These are phyloP conservation scores for Exephanes ischioxanthus DNA, from an alignment of 2,888 invertebrate species.

Conservation along the genomic window DNA sequence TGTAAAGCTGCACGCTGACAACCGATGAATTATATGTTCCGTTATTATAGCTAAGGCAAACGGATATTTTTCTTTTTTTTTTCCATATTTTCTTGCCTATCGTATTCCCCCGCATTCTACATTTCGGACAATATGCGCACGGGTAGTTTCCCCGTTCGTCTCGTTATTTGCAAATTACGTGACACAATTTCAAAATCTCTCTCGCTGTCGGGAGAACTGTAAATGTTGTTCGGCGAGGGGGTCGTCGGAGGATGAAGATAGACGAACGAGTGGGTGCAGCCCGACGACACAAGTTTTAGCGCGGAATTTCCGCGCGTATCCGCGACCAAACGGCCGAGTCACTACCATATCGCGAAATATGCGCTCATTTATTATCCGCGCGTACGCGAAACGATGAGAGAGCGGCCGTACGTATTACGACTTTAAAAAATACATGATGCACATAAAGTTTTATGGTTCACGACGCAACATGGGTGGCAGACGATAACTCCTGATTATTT, in stretches of 20 bases:
- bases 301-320: not conserved
- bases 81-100: not conserved
- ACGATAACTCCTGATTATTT: not conserved
- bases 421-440: not conserved
- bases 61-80: conserved; percentile 18
- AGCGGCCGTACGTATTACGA: not conserved
- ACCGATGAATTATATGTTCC: conserved; percentile 54
- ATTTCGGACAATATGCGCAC: not conserved
- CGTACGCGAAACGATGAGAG: not conserved
- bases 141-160: not conserved
- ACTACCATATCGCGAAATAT: not conserved
- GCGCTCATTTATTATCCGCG: not conserved
- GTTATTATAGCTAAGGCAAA: conserved; percentile 24
- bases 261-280: conserved; percentile 6
- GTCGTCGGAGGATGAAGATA: not conserved
- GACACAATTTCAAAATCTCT: conserved; percentile 22
- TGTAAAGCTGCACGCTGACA: conserved; percentile 33
- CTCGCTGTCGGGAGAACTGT: conserved; percentile 3
- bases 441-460: not conserved
- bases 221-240: not conserved
- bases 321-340: not conserved
- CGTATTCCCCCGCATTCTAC: conserved; percentile 20
- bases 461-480: not conserved
- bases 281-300: conserved; percentile 1
- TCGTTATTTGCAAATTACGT: conserved; percentile 24